Conservation (phyloP, 2,113 vertebrate genomes). For the Notothenia rossii region DNA sequence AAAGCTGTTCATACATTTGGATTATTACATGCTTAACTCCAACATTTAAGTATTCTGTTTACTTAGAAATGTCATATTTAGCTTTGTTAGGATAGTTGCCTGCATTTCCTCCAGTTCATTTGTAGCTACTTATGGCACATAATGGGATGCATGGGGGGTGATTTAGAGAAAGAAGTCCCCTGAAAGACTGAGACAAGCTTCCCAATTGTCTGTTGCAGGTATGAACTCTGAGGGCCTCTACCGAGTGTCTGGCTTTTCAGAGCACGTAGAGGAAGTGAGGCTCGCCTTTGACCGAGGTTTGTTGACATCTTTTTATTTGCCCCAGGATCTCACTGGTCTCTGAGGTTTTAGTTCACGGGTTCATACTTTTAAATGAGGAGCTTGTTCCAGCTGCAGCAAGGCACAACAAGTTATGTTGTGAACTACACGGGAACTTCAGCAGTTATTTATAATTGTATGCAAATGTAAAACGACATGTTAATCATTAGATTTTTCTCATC, state of each 20-base stretch:
- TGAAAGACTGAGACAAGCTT: neutral
- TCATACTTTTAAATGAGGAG: constrained; percentile 24
- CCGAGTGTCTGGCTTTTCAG: constrained; percentile 96
- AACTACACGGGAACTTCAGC: neutral
- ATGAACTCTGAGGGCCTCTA: constrained; percentile 96
- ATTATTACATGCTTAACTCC: neutral
- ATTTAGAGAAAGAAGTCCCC: neutral
- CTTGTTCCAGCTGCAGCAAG: constrained; percentile 18
- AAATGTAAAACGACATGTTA: neutral
- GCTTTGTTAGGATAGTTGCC: neutral
- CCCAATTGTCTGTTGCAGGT: constrained; percentile 80
- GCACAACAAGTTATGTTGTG: neutral
- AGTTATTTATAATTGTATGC: neutral
- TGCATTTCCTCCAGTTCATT: neutral
- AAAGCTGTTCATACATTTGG: neutral
- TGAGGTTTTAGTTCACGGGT: constrained; percentile 33
- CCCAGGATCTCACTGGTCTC: neutral
- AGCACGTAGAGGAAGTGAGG: constrained; percentile 96
- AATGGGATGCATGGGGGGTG: too few species aligned
- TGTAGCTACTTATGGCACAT: neutral
- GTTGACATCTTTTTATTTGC: constrained; percentile 52
- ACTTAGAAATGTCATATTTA: neutral
- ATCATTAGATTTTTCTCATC: constrained; percentile 47
- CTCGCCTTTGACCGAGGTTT: constrained; percentile 96
- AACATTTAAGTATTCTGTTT: neutral